These are phyloP conservation scores for Pseudococcus jackbeardsleyi DNA, from an alignment of 2,888 invertebrate genomes.

Conservation along the genomic window DNA sequence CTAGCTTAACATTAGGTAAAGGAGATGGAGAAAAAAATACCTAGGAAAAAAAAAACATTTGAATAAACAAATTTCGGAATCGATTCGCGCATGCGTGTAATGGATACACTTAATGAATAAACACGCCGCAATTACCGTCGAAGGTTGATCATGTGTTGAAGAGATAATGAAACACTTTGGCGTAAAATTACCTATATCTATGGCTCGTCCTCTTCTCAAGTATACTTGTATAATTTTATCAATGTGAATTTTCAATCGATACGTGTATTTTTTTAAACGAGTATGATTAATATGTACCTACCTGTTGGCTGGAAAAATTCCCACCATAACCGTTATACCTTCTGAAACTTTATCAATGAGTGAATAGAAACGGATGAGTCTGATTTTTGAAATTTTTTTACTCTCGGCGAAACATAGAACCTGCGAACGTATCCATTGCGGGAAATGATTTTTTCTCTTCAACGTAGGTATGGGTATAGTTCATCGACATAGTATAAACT, in stretches of 20 bases:
- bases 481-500: constrained; percentile 38
- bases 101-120: constrained; percentile 51
- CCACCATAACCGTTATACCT: not conserved
- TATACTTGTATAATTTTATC: too few relatives aligned
- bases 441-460: constrained; percentile 4
- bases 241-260: too few relatives aligned
- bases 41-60: constrained; percentile 53
- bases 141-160: constrained; percentile 62
- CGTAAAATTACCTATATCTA: not conserved
- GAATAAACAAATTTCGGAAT: constrained; percentile 63
- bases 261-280: not conserved
- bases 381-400: constrained; percentile 27
- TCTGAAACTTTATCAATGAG: not conserved
- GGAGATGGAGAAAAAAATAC: constrained; percentile 7
- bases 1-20: constrained; percentile 44
- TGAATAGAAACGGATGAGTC: constrained; percentile 14
- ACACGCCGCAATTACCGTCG: constrained; percentile 51
- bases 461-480: not conserved
- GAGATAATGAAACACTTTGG: constrained; percentile 34
- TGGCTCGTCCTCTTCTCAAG: not conserved
- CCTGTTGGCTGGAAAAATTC: not conserved
- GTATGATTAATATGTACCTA: not conserved
- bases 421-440: not conserved
- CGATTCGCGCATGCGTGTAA: constrained; percentile 64
- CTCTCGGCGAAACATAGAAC: not conserved